Percentiles rank a stretch among this genome's conserved stretches.
These are phyloP conservation scores for Thelaira solivaga DNA, from an alignment of 2,888 invertebrate species.

Conservation along the genomic window DNA sequence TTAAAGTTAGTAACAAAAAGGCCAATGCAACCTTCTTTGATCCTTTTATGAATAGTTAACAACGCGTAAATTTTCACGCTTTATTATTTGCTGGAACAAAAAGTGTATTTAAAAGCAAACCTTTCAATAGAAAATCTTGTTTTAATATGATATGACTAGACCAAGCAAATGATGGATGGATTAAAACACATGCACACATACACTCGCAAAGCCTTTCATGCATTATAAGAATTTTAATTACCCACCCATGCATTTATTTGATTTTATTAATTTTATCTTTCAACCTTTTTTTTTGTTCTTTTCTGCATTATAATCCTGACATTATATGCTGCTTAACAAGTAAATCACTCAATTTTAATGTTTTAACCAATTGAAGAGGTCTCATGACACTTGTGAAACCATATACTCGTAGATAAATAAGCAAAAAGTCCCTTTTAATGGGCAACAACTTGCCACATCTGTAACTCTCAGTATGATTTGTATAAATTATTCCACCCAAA, in stretches of 20 bases:
- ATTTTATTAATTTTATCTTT: slow-evolving; percentile 15
- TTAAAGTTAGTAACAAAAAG: slow-evolving; percentile 23
- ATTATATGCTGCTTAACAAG: slow-evolving; percentile 22
- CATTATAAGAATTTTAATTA: slow-evolving; percentile 23
- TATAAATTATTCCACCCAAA: slow-evolving; percentile 59
- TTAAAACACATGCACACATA: neutral
- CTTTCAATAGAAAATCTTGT: slow-evolving; percentile 34
- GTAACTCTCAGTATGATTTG: slow-evolving; percentile 9
- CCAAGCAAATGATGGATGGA: slow-evolving; percentile 9
- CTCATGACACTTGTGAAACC: neutral
- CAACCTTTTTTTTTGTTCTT: slow-evolving; percentile 12
- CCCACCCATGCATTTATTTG: neutral
- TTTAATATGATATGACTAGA: slow-evolving; percentile 6
- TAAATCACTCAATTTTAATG: slow-evolving; percentile 55
- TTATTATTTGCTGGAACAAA: slow-evolving; percentile 39
- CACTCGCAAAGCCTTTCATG: neutral
- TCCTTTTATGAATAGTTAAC: slow-evolving; percentile 59
- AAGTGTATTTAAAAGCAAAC: neutral
- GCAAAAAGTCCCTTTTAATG: slow-evolving; percentile 45
- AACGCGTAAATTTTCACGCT: slow-evolving; percentile 61
- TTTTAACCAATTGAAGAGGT: slow-evolving; percentile 21
- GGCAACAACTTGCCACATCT: neutral
- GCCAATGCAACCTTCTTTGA: slow-evolving; percentile 55
- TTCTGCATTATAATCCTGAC: too few relatives aligned
- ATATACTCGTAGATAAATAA: neutral